Evolutionary conservation across 2,113 vertebrate species (phyloP).

Genomic region (Talpa occidentalis): DNA sequence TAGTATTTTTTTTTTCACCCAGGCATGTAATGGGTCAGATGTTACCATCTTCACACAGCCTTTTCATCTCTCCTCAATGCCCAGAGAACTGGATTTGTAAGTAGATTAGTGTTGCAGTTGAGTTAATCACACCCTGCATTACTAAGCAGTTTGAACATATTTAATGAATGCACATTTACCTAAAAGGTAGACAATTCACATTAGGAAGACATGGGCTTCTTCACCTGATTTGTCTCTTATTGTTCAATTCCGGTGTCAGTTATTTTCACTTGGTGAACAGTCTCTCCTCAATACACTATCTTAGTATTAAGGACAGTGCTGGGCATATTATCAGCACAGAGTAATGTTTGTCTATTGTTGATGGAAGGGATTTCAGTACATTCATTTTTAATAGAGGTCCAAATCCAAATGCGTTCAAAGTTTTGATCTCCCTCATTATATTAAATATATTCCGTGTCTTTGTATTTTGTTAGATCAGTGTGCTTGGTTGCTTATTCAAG

Average conservation of each 20-base stretch:
- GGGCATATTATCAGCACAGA: not conserved
- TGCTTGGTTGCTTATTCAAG: not conserved
- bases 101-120: conserved; percentile 49
- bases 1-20: conserved; percentile 27
- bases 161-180: conserved; percentile 33
- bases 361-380: not conserved
- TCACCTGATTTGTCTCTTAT: not conserved
- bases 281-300: not conserved
- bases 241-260: not conserved
- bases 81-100: conserved; percentile 45
- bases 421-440: not conserved
- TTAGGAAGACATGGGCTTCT: not conserved
- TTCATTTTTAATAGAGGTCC: not conserved
- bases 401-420: not conserved
- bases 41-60: conserved; percentile 63
- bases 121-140: conserved; percentile 49
- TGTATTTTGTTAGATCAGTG: not conserved
- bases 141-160: conserved; percentile 20
- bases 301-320: not conserved
- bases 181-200: conserved; percentile 43
- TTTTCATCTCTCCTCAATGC: conserved; percentile 57
- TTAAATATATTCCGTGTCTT: not conserved
- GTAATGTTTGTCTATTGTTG: not conserved
- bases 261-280: not conserved
- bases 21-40: conserved; percentile 72